Evolutionary conservation across 2,113 vertebrate genomes (phyloP).

Genomic region (Addax nasomaculatus): DNA sequence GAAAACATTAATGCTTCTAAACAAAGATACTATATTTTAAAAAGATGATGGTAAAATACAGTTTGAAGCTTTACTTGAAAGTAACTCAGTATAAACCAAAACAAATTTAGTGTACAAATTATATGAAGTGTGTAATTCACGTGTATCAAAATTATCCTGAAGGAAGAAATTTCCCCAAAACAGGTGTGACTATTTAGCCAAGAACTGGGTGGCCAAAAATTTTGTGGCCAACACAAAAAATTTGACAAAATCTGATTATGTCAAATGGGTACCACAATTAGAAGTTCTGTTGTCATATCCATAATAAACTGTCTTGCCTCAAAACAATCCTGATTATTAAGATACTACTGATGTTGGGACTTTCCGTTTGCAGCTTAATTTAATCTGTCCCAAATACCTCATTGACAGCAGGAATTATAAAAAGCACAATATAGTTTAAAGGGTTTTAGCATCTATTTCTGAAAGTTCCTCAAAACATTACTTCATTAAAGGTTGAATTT

Average conservation of each 20-base stretch:
- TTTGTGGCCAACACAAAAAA: background rate
- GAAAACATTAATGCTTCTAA: background rate
- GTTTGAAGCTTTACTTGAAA: background rate
- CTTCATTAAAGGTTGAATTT: background rate
- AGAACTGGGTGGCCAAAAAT: background rate
- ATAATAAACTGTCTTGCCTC: background rate
- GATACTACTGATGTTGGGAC: background rate
- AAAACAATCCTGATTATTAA: background rate
- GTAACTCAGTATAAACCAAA: background rate
- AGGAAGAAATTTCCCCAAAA: background rate
- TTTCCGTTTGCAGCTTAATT: background rate
- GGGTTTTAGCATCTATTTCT: background rate
- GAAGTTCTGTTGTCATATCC: background rate
- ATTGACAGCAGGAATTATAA: background rate
- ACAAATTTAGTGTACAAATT: background rate
- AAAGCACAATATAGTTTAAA: background rate
- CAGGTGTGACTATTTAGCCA: background rate
- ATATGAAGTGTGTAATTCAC: background rate
- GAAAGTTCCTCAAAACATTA: slow-evolving; percentile 9
- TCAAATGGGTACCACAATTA: background rate
- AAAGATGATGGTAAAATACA: slow-evolving; percentile 10
- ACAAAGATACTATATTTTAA: background rate
- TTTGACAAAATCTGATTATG: background rate
- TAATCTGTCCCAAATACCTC: background rate
- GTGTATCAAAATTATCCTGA: background rate